Base-by-base conservation (phyloP, 2,113 vertebrate genomes). In the Ammodytes marinus region DNA sequence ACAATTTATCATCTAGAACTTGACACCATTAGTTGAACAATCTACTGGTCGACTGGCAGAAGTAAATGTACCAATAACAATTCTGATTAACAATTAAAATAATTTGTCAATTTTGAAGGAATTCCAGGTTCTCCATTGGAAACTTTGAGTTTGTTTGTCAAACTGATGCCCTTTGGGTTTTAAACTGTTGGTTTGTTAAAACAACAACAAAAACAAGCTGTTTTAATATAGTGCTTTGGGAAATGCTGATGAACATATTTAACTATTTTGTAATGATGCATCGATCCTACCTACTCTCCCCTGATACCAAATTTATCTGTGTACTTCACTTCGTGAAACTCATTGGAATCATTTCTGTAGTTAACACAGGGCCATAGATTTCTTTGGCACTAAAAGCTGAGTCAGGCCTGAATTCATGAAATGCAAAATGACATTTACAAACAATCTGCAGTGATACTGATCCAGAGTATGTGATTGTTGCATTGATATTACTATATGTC, bases 341-440 rank as follows among this genome's bases (percentile, higher is more conserved):
- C 2, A 43, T 43, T 54, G 14, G 42, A 54, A 14, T 47, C 2
- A 19, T 64, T n/a, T 50, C 37, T 3, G 11, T 46, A n/a, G 9
- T 47, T 54, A 59, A 66, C 3, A 58, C 5, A 5, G 72, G 35
- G 39, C 14, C 8, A 50, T 35, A 8, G 19, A 50, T 52, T 69
- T 17, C 53, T 53, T 4, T 74, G 39, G 54, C 12, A 19, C n/a
- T 58, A 52, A 70, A 67, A 65, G 58, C 71, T 74, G 63, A 82
- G 67, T 86, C 61, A 47, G 50, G 12, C 58, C 65, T 79, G 55
- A 72, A 58, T 86, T 9, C 40, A 4, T 71, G 19, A n/a, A 6
- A 11, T 60, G 37, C 45, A 46, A 37, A 49, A 57, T 37, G 35
- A 40, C 42, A 37, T 37, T 58, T 19, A 61, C 14, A 19, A 35